These are phyloP conservation scores for Drosophila ezoana DNA, from an alignment of 2,888 invertebrate species.

Conservation along the genomic window DNA sequence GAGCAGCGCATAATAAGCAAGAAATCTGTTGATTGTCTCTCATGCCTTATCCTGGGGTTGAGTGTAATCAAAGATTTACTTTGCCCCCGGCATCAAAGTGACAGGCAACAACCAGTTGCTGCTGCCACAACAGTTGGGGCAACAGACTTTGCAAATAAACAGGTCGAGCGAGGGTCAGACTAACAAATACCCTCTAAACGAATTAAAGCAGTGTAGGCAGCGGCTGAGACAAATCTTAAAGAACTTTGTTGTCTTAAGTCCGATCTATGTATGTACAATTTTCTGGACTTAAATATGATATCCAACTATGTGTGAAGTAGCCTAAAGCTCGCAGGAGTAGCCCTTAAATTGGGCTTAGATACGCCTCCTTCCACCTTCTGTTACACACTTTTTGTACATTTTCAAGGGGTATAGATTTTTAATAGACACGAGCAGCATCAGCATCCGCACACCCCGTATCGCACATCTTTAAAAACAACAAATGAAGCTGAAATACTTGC, in stretches of 20 bases:
- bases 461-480: constrained; percentile 30
- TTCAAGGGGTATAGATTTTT: not conserved
- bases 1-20: constrained; percentile 68
- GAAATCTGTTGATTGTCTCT: constrained; percentile 67
- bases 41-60: constrained; percentile 15
- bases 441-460: not conserved
- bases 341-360: too few species aligned
- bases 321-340: too few species aligned
- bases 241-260: too few species aligned
- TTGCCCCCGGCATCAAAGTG: constrained; percentile 39
- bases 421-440: not conserved
- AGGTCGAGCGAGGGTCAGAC: not conserved
- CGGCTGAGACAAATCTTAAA: too few species aligned
- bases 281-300: too few species aligned
- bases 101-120: constrained; percentile 56
- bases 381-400: too few species aligned
- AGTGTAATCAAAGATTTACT: constrained; percentile 62
- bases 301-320: too few species aligned
- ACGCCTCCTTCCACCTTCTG: not conserved
- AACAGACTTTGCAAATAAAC: constrained; percentile 24
- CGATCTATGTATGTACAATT: too few species aligned
- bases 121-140: constrained; percentile 9
- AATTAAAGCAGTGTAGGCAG: too few species aligned
- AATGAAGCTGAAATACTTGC: constrained; percentile 51
- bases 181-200: not conserved